These are phyloP conservation scores for Lamprotornis superbus DNA, from an alignment of 2,113 vertebrate species.

Conservation along the genomic window DNA sequence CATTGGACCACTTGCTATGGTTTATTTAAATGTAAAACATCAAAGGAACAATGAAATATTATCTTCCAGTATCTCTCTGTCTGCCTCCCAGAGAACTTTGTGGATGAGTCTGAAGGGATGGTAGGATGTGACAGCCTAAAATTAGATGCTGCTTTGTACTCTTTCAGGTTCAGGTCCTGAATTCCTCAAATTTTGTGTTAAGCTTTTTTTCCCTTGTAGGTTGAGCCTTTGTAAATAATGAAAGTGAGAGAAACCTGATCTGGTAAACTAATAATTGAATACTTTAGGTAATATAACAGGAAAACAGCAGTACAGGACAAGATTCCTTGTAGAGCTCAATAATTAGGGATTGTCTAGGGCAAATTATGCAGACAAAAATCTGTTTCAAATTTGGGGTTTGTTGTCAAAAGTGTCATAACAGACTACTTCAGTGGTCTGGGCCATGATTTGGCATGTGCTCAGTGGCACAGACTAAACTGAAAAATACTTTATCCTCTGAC, in stretches of 20 bases:
- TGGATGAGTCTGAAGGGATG: background rate
- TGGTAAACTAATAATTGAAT: constrained; percentile 7
- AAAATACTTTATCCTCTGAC: background rate
- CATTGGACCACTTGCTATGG: background rate
- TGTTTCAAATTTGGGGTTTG: background rate
- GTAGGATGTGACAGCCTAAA: background rate
- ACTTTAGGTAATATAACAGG: background rate
- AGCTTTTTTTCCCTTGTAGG: fast-evolving
- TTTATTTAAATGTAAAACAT: background rate
- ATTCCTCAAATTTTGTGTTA: background rate
- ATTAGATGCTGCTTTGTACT: background rate
- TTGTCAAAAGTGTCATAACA: background rate
- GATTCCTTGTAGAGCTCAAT: background rate
- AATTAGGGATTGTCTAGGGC: background rate
- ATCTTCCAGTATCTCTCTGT: background rate
- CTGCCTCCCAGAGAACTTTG: background rate
- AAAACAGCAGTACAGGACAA: background rate
- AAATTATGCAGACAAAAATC: background rate
- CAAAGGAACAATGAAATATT: background rate
- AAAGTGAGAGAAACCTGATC: background rate
- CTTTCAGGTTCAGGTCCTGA: background rate
- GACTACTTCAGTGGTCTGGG: background rate
- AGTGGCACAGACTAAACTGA: background rate
- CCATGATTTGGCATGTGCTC: background rate
- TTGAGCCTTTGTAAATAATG: constrained; percentile 11